Conservation (phyloP, 2,888 invertebrate species). For the Ornithoptera alexandrae region DNA sequence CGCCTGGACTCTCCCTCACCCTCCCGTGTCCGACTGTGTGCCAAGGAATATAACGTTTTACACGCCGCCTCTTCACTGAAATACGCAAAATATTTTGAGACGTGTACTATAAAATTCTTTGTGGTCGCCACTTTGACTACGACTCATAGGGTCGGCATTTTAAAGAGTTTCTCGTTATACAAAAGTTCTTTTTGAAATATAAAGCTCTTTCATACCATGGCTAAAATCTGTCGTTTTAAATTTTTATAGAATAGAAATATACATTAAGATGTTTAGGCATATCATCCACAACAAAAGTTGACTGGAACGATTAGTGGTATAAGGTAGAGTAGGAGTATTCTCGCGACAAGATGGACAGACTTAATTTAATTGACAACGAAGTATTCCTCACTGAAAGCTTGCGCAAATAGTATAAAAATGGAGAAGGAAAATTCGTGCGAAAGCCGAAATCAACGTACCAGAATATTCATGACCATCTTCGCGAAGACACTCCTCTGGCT, state of each 20-base stretch:
- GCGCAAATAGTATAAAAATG: too few relatives aligned
- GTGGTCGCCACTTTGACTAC: constrained; percentile 14
- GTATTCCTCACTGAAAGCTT: too few relatives aligned
- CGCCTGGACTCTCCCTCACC: constrained; percentile 30
- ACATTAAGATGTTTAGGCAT: too few relatives aligned
- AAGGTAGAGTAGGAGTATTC: too few relatives aligned
- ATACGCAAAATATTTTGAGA: constrained; percentile 19
- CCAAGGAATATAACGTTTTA: constrained; percentile 35
- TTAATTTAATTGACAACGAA: too few relatives aligned
- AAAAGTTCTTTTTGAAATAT: neutral
- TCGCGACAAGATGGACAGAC: too few relatives aligned
- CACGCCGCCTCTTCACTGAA: constrained; percentile 7
- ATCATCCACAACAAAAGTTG: too few relatives aligned
- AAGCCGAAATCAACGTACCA: too few relatives aligned
- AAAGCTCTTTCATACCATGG: neutral
- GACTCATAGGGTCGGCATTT: neutral
- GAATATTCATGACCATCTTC: too few relatives aligned
- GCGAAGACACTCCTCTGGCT: too few relatives aligned
- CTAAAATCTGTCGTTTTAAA: neutral
- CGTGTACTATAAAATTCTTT: constrained; percentile 7
- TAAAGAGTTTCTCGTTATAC: neutral
- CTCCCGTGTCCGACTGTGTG: constrained; percentile 28
- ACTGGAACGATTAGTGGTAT: too few relatives aligned
- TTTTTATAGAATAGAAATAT: neutral
- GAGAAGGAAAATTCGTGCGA: too few relatives aligned